Conservation (phyloP, 2,113 vertebrate genomes). For the Silurus asotus region DNA sequence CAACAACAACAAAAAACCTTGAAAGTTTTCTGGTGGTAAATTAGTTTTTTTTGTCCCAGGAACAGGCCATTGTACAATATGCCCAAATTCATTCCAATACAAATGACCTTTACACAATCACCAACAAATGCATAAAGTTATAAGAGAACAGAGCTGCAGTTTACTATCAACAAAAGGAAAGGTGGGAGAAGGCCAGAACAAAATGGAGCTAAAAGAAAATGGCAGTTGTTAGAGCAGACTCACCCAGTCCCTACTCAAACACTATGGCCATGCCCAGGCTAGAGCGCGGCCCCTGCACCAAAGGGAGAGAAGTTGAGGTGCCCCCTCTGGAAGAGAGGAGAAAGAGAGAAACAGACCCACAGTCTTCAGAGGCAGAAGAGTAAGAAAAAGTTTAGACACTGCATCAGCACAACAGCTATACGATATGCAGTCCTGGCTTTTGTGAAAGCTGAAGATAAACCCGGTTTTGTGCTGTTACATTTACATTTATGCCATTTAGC, state of each 20-base stretch:
- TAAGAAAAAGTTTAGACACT: background rate
- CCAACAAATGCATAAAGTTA: background rate
- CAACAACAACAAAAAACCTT: background rate
- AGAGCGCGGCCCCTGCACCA: conserved; percentile 78
- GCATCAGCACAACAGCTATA: background rate
- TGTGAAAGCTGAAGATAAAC: background rate
- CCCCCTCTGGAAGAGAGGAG: conserved; percentile 73
- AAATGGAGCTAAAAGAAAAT: conserved; percentile 27
- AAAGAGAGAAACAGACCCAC: conserved; percentile 54
- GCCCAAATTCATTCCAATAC: background rate
- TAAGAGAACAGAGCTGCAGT: conserved; percentile 60
- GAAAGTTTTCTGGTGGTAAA: background rate
- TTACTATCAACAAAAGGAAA: conserved; percentile 53
- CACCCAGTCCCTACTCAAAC: conserved; percentile 69
- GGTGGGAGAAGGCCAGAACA: conserved; percentile 33
- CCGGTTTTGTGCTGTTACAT: background rate
- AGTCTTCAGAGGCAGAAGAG: conserved; percentile 12
- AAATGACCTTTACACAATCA: background rate
- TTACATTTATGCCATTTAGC: too few relatives aligned
- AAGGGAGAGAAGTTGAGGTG: conserved; percentile 82
- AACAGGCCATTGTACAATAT: background rate
- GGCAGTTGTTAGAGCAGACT: conserved; percentile 59
- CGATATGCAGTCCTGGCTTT: background rate
- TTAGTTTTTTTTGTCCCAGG: background rate
- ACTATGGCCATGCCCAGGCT: conserved; percentile 49